Evolutionary conservation across 2,113 vertebrate species (phyloP).

Genomic region (Centrocercus urophasianus): DNA sequence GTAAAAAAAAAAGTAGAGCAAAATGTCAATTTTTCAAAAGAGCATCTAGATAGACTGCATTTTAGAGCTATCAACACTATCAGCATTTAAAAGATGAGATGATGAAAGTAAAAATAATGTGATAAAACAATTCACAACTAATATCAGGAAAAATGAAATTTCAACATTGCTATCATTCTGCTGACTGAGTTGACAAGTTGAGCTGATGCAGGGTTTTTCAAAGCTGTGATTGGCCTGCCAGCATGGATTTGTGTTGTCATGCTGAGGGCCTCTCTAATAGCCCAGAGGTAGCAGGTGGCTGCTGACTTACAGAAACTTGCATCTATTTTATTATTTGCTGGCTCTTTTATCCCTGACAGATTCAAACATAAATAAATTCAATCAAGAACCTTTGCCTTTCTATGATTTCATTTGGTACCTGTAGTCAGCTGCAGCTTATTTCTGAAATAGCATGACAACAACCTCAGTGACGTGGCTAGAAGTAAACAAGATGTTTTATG

Average conservation of each 20-base stretch:
- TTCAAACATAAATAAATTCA: slow-evolving; percentile 74
- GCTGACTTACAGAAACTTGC: slow-evolving; percentile 78
- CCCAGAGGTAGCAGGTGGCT: slow-evolving; percentile 74
- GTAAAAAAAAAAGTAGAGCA: neutral
- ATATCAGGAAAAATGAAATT: slow-evolving; percentile 68
- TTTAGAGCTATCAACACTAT: slow-evolving; percentile 55
- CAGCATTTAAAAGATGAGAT: slow-evolving; percentile 29
- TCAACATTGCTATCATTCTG: slow-evolving; percentile 51
- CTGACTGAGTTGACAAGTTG: slow-evolving; percentile 45
- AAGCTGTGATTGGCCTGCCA: slow-evolving; percentile 77
- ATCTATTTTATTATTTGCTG: slow-evolving; percentile 81
- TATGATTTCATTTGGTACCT: slow-evolving; percentile 70
- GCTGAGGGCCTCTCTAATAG: slow-evolving; percentile 69
- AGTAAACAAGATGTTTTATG: slow-evolving; percentile 68
- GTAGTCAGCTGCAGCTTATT: slow-evolving; percentile 57
- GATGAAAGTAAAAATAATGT: slow-evolving; percentile 48
- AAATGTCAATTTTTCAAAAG: neutral
- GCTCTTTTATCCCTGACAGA: slow-evolving; percentile 77
- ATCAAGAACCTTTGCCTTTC: slow-evolving; percentile 71
- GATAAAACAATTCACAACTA: slow-evolving; percentile 74
- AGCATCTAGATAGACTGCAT: neutral
- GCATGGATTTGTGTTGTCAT: slow-evolving; percentile 73
- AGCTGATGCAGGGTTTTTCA: slow-evolving; percentile 55
- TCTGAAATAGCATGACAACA: slow-evolving; percentile 76
- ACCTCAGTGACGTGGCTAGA: slow-evolving; percentile 65